Percentiles rank a stretch among this genome's conserved stretches.
phyloP scores from a whole-genome alignment of 2,113 vertebrate genomes.

The Ceyx cyanopectus region DNA sequence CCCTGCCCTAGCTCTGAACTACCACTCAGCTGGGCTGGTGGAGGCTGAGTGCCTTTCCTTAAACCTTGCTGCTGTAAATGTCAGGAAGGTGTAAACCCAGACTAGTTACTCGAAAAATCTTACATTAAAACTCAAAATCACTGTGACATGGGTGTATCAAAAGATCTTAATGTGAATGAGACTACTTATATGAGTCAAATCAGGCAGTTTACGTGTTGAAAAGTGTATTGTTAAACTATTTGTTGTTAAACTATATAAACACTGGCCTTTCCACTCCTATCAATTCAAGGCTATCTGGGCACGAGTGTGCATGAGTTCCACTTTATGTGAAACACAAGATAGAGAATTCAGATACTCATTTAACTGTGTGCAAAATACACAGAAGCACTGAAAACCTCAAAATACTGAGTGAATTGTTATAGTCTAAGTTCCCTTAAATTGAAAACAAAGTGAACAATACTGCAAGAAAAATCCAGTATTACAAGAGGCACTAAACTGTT shows the following conservation, averaged over 20 bases:
- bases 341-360: not conserved
- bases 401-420: not conserved
- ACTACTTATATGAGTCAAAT: not conserved
- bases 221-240: not conserved
- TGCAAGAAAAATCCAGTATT: not conserved
- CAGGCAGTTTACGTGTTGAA: not conserved
- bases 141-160: not conserved
- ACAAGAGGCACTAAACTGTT: not conserved
- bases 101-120: not conserved
- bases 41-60: not conserved
- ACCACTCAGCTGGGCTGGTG: not conserved
- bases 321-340: not conserved
- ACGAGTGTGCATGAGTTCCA: accelerated
- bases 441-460: not conserved
- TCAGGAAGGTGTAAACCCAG: not conserved
- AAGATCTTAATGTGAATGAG: not conserved
- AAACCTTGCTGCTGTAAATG: slow-evolving; percentile 21
- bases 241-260: not conserved
- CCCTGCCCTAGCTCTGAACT: slow-evolving; percentile 47
- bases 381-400: not conserved
- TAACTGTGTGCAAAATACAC: not conserved
- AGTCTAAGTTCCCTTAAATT: not conserved
- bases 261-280: not conserved
- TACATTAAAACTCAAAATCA: not conserved
- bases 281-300: not conserved